Evolutionary conservation across 2,113 vertebrate species (phyloP).

Genomic region (Isichthys henryi): DNA sequence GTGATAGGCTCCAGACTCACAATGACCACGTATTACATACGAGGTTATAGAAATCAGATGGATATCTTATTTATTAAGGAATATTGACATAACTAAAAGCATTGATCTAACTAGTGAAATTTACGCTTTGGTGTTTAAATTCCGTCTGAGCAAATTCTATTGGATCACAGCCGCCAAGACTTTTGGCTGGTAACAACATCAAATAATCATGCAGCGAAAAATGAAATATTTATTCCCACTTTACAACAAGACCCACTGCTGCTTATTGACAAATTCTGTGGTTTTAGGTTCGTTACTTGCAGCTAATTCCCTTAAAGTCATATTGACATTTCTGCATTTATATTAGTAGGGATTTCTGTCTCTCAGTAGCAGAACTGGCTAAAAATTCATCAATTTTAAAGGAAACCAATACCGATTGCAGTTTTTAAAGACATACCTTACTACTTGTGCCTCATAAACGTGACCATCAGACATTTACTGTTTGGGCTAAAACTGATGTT

Average conservation of each 20-base stretch:
- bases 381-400: neutral
- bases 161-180: neutral
- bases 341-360: neutral
- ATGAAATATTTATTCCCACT: neutral
- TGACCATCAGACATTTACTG: neutral
- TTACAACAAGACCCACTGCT: neutral
- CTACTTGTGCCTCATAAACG: neutral
- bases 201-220: neutral
- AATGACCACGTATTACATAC: neutral
- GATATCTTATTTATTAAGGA: neutral
- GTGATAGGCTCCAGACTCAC: neutral
- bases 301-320: neutral
- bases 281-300: neutral
- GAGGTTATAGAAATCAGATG: neutral
- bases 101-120: neutral
- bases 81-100: neutral
- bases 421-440: neutral
- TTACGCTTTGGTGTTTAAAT: neutral
- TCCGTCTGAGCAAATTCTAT: neutral
- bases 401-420: neutral
- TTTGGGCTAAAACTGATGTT: neutral
- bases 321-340: neutral
- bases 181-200: neutral
- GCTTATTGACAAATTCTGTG: slow-evolving; percentile 1
- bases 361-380: neutral